A percentile compares a stretch with the other conserved stretches of the same genome.
phyloP scores from a whole-genome alignment of 2,888 invertebrate species.

The Cantharis rustica region DNA sequence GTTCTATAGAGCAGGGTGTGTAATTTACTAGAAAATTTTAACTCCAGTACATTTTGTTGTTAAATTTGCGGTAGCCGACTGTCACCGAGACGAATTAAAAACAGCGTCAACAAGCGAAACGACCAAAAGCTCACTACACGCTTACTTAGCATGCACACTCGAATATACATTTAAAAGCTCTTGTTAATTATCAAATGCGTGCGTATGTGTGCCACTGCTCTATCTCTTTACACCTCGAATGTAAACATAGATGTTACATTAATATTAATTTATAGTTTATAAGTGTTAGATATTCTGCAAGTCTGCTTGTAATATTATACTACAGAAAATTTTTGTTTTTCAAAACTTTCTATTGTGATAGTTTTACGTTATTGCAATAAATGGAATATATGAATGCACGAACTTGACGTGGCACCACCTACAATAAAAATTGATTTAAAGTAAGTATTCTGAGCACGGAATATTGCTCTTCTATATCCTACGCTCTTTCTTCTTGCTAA shows the following conservation, averaged over 20 bases:
- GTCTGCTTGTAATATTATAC: background rate
- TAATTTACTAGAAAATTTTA: slow-evolving; percentile 39
- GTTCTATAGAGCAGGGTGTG: slow-evolving; percentile 11
- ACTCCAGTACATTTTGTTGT: slow-evolving; percentile 22
- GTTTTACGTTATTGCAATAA: background rate
- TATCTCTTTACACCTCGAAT: background rate
- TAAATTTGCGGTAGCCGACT: slow-evolving; percentile 35
- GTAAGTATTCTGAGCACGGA: slow-evolving; percentile 38
- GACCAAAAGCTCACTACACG: slow-evolving; percentile 28
- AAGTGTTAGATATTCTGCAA: background rate
- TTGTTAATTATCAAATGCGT: slow-evolving; percentile 25
- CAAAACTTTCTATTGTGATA: background rate
- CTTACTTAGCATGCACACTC: slow-evolving; percentile 25
- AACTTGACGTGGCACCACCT: slow-evolving; percentile 28
- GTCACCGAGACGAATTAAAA: slow-evolving; percentile 34
- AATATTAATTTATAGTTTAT: background rate
- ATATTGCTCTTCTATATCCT: slow-evolving; percentile 40
- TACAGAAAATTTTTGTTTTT: background rate
- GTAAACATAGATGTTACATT: background rate
- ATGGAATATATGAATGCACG: slow-evolving; percentile 20
- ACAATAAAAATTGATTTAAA: slow-evolving; percentile 40
- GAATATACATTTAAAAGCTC: slow-evolving; percentile 30
- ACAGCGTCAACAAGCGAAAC: slow-evolving; percentile 34
- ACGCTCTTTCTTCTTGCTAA: slow-evolving; percentile 30
- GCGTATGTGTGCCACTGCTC: background rate